Evolutionary conservation across 1,140 invertebrate genomes (phyloP).

Genomic region (Ganaspis sp.): DNA sequence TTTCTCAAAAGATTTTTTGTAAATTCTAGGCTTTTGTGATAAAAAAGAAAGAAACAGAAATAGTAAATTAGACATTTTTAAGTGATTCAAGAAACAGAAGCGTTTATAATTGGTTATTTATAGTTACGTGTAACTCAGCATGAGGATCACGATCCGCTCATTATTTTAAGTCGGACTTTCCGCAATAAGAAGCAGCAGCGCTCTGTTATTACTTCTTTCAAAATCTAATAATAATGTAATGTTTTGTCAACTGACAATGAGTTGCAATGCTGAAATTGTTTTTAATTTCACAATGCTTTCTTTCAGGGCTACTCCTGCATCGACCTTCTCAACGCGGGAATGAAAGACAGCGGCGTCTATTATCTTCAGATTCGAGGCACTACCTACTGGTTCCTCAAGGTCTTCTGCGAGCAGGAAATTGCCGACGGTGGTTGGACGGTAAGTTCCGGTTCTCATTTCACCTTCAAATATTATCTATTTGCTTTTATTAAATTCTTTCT

Average conservation of each 20-base stretch:
- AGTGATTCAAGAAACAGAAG: neutral
- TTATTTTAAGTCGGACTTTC: neutral
- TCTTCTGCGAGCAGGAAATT: conserved; percentile 93
- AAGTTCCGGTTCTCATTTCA: conserved; percentile 68
- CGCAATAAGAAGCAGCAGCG: neutral
- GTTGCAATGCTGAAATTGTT: conserved; percentile 26
- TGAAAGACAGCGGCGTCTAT: conserved; percentile 91
- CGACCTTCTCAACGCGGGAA: conserved; percentile 88
- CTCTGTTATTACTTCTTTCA: conserved; percentile 20
- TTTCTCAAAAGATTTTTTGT: too few relatives aligned
- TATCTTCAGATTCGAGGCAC: conserved; percentile 92
- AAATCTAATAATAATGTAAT: neutral
- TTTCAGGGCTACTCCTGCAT: conserved; percentile 90
- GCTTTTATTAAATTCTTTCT: too few relatives aligned
- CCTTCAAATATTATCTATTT: too few relatives aligned
- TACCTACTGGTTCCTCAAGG: conserved; percentile 94
- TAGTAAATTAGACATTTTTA: neutral
- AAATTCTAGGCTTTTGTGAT: too few relatives aligned
- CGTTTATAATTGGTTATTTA: neutral
- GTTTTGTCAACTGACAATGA: neutral
- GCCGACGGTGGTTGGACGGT: conserved; percentile 96
- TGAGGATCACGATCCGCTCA: neutral
- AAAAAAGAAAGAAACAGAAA: too few relatives aligned
- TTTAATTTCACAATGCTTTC: conserved; percentile 35
- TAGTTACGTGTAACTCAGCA: neutral